Evolutionary conservation across 2,888 invertebrate species (phyloP), one percentile per base, ranked within the genome.

Genomic region (Zaprionus obscuricornis): DNA sequence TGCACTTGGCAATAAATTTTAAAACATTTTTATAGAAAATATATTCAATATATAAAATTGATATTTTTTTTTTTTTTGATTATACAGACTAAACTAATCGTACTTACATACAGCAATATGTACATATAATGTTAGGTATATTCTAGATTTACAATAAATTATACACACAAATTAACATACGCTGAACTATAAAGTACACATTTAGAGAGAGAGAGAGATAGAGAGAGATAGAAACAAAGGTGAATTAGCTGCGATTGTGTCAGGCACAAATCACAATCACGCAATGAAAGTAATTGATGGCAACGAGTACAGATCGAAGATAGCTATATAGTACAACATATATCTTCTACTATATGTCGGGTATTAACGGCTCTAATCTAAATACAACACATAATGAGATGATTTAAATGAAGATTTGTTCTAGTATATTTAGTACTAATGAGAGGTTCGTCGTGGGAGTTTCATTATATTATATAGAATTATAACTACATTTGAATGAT

Each of bases 151-250:
- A 14, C 17, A 34, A 7, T 31, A 27, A 24, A 46, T 33, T 17
- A 49, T 34, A 65, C 60, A 72, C 63, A 54, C 47, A 46, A n/a
- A n/a, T n/a, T n/a, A n/a, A n/a, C n/a, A n/a, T n/a, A n/a, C n/a
- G n/a, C n/a, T n/a, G n/a, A n/a, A 60, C 81, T 81, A 84, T 37
- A 51, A 22, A 72, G 71, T 84, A 81, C 66, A 85, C 78, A 84
- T 66, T 67, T 66, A 74, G 54, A 42, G 55, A 39, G 29, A 67
- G 20, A 36, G 22, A 39, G 14, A 34, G 52, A 42, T 17, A 39
- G 29, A 67, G 20, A 36, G 22, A 39, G 14, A 34, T 49, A 42
- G 16, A 60, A 57, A 55, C 51, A 60, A 67, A 58, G 18, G 64
- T 65, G 50, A n/a, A 59, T 47, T 37, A 37, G 47, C 40, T 59